A percentile compares a stretch with the other conserved stretches of the same genome.
phyloP scores from a whole-genome alignment of 1,140 invertebrate species.

The Scaptomyza graminum region DNA sequence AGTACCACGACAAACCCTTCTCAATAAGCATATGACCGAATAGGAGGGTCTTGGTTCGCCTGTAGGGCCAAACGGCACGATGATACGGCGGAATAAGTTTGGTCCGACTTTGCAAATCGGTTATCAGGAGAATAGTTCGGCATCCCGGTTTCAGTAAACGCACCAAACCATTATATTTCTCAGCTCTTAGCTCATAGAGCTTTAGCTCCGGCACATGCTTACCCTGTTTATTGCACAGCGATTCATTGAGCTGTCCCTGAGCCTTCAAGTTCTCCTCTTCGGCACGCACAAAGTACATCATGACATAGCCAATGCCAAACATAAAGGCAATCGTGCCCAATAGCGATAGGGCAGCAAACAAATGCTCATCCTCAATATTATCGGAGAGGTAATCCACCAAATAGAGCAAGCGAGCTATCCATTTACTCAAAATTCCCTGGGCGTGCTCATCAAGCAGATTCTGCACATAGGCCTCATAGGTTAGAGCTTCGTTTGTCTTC shows the following conservation, averaged over 20 bases:
- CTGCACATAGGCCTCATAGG: slow-evolving; percentile 89
- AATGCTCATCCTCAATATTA: slow-evolving; percentile 91
- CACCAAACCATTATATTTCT: slow-evolving; percentile 98
- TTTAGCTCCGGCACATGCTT: slow-evolving; percentile 86
- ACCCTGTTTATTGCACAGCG: slow-evolving; percentile 49
- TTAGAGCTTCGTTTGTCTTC: slow-evolving; percentile 88
- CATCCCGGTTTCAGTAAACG: slow-evolving; percentile 97
- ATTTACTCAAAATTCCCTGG: slow-evolving; percentile 88
- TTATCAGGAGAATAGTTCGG: slow-evolving; percentile 94
- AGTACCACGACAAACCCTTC: slow-evolving; percentile 96
- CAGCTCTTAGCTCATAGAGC: slow-evolving; percentile 95
- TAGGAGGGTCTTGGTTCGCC: slow-evolving; percentile 97
- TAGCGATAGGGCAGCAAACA: slow-evolving; percentile 92
- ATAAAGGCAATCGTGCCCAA: slow-evolving; percentile 92
- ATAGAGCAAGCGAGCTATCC: slow-evolving; percentile 88
- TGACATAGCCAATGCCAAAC: slow-evolving; percentile 92
- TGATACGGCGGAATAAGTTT: slow-evolving; percentile 96
- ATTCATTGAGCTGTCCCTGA: slow-evolving; percentile 83
- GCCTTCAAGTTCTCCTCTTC: slow-evolving; percentile 91
- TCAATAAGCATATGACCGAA: slow-evolving; percentile 97
- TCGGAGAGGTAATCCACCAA: slow-evolving; percentile 90
- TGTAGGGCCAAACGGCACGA: slow-evolving; percentile 96
- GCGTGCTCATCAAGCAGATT: slow-evolving; percentile 91
- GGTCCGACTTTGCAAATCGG: slow-evolving; percentile 94
- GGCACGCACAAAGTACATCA: slow-evolving; percentile 93